Conservation (phyloP, 2,797 vertebrate species). For the Dallia pectoralis region DNA sequence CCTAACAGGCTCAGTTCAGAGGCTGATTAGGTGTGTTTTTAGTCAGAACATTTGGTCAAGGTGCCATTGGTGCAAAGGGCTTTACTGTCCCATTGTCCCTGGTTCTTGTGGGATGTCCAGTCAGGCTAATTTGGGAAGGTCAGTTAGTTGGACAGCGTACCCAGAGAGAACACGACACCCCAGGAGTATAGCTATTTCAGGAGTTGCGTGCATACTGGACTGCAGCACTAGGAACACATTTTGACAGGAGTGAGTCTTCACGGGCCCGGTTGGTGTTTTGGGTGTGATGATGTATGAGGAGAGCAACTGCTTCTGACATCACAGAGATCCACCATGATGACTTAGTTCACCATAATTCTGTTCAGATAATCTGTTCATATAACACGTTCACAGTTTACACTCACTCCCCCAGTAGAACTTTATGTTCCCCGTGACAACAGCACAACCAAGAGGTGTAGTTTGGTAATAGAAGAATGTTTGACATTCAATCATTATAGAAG, state of each 20-base stretch:
- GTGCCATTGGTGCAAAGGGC: constrained; percentile 53
- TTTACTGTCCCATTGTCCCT: constrained; percentile 36
- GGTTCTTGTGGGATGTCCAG: constrained; percentile 45
- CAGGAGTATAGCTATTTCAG: constrained; percentile 57
- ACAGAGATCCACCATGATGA: constrained; percentile 49
- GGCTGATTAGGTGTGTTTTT: constrained; percentile 32
- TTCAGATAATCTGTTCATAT: constrained; percentile 34
- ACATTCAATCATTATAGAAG: not conserved
- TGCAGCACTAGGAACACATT: constrained; percentile 21
- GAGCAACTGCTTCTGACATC: constrained; percentile 38
- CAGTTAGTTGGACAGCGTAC: constrained; percentile 39
- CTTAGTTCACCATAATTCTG: constrained; percentile 28
- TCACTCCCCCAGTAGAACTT: not conserved
- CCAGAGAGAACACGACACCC: constrained; percentile 60
- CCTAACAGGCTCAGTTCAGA: constrained; percentile 14
- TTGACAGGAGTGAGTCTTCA: constrained; percentile 35
- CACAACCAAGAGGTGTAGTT: constrained; percentile 46
- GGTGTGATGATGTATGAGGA: constrained; percentile 38
- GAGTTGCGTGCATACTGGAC: constrained; percentile 19
- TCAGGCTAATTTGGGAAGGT: constrained; percentile 68
- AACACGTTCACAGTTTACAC: constrained; percentile 23
- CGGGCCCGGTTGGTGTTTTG: constrained; percentile 23
- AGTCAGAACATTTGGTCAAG: constrained; percentile 60
- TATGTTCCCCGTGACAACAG: constrained; percentile 34
- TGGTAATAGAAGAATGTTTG: not conserved